A percentile compares a stretch with the other conserved stretches of the same genome.
phyloP scores from a whole-genome alignment of 2,888 invertebrate genomes.

The Acrocyrtus sp. region DNA sequence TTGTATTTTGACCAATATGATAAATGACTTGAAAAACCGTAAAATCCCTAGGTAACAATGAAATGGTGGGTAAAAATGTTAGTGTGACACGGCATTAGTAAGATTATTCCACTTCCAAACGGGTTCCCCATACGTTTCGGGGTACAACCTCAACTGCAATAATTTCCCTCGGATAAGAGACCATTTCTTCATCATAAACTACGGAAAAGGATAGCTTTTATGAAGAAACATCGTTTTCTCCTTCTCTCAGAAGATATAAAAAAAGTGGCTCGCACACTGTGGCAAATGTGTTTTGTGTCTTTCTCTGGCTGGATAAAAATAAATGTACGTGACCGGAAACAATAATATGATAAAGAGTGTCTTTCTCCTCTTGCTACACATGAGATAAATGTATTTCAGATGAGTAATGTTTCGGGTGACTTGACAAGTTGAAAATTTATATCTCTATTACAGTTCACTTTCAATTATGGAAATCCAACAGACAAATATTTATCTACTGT shows the following conservation, averaged over 20 bases:
- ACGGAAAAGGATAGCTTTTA: too few relatives aligned
- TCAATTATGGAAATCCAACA: constrained; percentile 55
- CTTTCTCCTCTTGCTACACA: background rate
- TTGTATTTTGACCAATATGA: constrained; percentile 36
- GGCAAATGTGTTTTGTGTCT: constrained; percentile 22
- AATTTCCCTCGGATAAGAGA: background rate
- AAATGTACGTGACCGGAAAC: constrained; percentile 41
- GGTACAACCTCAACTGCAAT: background rate
- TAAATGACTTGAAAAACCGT: constrained; percentile 28
- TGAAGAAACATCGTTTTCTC: too few relatives aligned
- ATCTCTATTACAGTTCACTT: constrained; percentile 53
- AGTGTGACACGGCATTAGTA: constrained; percentile 29
- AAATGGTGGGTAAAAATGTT: constrained; percentile 37
- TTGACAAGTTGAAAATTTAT: constrained; percentile 55
- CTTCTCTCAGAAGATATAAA: background rate
- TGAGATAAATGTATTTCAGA: constrained; percentile 9
- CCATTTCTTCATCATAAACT: background rate
- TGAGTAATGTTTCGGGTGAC: constrained; percentile 49
- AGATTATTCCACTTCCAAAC: background rate
- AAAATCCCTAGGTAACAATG: constrained; percentile 46
- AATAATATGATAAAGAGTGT: background rate
- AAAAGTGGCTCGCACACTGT: constrained; percentile 5
- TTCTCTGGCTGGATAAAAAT: background rate
- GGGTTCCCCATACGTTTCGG: background rate
- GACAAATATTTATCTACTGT: constrained; percentile 56